These are phyloP conservation scores for Mellilla xanthometata DNA, from an alignment of 2,888 invertebrate genomes.

Conservation along the genomic window DNA sequence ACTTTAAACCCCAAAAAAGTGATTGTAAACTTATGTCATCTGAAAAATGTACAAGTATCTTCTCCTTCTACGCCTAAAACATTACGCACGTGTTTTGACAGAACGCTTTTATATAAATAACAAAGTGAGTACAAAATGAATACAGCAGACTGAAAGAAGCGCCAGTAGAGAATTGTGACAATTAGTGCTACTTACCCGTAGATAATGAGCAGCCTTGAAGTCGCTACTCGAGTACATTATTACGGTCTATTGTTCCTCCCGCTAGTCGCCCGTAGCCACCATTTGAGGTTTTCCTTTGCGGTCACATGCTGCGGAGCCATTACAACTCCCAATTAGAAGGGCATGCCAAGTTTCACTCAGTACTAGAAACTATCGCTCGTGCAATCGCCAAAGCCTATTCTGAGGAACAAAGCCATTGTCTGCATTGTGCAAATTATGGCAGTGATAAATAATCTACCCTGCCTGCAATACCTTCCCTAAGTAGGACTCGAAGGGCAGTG, in stretches of 20 bases:
- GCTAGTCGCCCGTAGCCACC: slow-evolving; percentile 32
- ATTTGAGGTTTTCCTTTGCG: slow-evolving; percentile 58
- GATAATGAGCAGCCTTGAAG: slow-evolving; percentile 5
- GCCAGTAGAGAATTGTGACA: no score
- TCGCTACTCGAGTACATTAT: slow-evolving; percentile 39
- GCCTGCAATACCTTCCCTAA: slow-evolving; percentile 4
- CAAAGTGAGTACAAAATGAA: no score
- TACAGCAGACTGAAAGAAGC: no score
- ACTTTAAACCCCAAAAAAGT: no score
- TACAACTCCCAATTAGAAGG: slow-evolving; percentile 62
- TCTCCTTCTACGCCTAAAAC: no score
- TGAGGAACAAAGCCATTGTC: slow-evolving; percentile 38
- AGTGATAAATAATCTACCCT: slow-evolving; percentile 35
- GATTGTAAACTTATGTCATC: no score
- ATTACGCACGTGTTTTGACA: no score
- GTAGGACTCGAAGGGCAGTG: slow-evolving; percentile 3
- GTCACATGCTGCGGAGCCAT: slow-evolving; percentile 51
- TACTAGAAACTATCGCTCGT: slow-evolving; percentile 37
- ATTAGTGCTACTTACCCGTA: not conserved
- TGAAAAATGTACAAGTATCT: no score
- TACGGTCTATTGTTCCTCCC: slow-evolving; percentile 54
- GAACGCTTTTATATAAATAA: no score
- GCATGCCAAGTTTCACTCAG: slow-evolving; percentile 39
- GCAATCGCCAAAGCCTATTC: slow-evolving; percentile 36
- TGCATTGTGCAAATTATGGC: slow-evolving; percentile 35